Percentiles rank a stretch among this genome's conserved stretches.
Evolutionary conservation across 2,888 invertebrate genomes (phyloP).

Genomic region (Achlya flavicornis): DNA sequence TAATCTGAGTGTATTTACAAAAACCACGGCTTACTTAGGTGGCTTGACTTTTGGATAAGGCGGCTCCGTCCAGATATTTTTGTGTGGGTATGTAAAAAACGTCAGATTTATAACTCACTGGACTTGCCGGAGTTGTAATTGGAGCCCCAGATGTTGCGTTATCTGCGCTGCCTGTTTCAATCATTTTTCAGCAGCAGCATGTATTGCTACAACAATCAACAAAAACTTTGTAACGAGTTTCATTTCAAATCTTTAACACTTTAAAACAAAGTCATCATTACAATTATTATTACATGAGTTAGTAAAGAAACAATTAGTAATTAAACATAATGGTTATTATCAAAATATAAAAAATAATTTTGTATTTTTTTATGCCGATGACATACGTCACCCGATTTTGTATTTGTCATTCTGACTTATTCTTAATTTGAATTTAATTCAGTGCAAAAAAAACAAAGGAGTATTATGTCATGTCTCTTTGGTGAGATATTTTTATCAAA

Average conservation of each 20-base stretch:
- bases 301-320: slow-evolving; percentile 13
- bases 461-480: neutral
- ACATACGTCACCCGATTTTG: slow-evolving; percentile 67
- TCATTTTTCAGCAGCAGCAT: slow-evolving; percentile 63
- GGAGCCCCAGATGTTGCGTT: slow-evolving; percentile 54
- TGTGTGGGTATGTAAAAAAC: no score
- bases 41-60: no score
- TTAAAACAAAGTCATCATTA: neutral
- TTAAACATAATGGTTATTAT: slow-evolving; percentile 66
- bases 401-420: slow-evolving; percentile 56
- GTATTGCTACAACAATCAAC: slow-evolving; percentile 39
- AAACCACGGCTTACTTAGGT: no score
- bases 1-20: no score
- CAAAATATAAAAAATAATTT: slow-evolving; percentile 73
- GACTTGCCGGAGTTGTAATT: slow-evolving; percentile 35
- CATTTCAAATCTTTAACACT: slow-evolving; percentile 8
- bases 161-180: slow-evolving; percentile 68
- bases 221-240: slow-evolving; percentile 22
- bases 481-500: neutral
- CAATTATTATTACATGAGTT: neutral
- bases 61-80: no score
- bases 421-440: slow-evolving; percentile 56
- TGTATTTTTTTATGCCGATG: slow-evolving; percentile 71
- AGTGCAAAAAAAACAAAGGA: neutral
- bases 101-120: slow-evolving; percentile 35